Percentiles rank a stretch among this genome's conserved stretches.
phyloP scores from a whole-genome alignment of 2,797 vertebrate species.

The Schizothorax lantsangensis region DNA sequence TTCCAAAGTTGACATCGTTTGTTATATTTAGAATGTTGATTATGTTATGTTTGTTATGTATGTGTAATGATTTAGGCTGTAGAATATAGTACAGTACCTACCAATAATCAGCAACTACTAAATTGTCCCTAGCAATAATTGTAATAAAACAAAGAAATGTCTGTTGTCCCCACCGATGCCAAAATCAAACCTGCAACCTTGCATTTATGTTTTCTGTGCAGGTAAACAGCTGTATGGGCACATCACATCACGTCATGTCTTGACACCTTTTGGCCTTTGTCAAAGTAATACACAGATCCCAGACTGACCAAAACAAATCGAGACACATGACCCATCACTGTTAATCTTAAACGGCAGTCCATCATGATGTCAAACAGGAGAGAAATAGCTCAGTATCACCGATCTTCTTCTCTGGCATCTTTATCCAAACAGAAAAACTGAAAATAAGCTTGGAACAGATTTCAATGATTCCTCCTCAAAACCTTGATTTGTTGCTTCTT shows the following conservation, averaged over 20 bases:
- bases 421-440: slow-evolving; percentile 60
- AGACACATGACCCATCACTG: slow-evolving; percentile 56
- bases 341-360: slow-evolving; percentile 80
- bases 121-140: neutral
- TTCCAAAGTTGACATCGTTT: neutral
- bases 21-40: too few species aligned
- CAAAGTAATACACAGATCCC: slow-evolving; percentile 42
- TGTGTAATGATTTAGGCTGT: too few species aligned
- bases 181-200: neutral
- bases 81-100: too few species aligned
- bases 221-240: neutral
- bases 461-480: slow-evolving; percentile 6
- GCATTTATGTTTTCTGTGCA: neutral
- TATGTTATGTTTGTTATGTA: too few species aligned
- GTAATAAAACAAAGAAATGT: neutral
- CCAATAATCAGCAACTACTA: neutral
- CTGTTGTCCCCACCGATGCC: neutral
- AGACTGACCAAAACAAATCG: slow-evolving; percentile 54
- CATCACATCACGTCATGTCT: neutral
- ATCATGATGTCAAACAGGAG: slow-evolving; percentile 68
- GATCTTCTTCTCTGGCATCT: slow-evolving; percentile 79
- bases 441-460: slow-evolving; percentile 12
- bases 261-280: slow-evolving; percentile 46
- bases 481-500: slow-evolving; percentile 8
- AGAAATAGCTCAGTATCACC: slow-evolving; percentile 69